Evolutionary conservation across 2,888 invertebrate genomes (phyloP).

Genomic region (Leucoptera coffeella): DNA sequence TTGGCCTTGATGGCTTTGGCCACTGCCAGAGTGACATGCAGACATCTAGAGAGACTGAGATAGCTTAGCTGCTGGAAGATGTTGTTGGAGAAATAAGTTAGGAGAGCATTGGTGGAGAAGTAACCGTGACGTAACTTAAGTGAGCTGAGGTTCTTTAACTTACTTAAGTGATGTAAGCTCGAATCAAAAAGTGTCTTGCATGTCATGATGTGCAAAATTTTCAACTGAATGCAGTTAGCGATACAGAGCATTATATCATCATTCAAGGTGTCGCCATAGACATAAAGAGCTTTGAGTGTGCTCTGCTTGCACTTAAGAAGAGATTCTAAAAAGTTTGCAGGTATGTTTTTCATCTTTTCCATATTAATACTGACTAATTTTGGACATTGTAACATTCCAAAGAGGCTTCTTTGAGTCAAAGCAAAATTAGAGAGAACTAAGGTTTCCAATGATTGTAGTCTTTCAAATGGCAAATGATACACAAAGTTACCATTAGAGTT

Average conservation of each 20-base stretch:
- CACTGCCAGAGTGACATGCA: constrained; percentile 43
- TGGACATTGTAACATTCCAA: constrained; percentile 40
- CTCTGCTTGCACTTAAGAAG: constrained; percentile 32
- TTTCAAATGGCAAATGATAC: constrained; percentile 44
- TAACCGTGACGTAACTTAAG: constrained; percentile 46
- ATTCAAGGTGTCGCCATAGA: constrained; percentile 45
- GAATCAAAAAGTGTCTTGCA: constrained; percentile 49
- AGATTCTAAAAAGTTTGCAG: constrained; percentile 40
- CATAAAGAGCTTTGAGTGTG: constrained; percentile 31
- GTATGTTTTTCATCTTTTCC: constrained; percentile 51
- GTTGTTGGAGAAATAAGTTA: constrained; percentile 42
- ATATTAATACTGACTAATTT: constrained; percentile 44
- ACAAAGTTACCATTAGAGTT: constrained; percentile 43
- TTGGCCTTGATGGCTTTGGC: constrained; percentile 39
- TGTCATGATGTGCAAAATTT: constrained; percentile 44
- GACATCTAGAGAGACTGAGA: constrained; percentile 39
- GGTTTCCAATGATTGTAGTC: constrained; percentile 33
- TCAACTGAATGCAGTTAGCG: constrained; percentile 31
- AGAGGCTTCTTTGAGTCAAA: constrained; percentile 35
- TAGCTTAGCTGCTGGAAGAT: constrained; percentile 38
- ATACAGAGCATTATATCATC: constrained; percentile 40
- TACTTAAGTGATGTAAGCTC: constrained; percentile 36
- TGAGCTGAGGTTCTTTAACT: constrained; percentile 36
- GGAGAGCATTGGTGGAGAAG: constrained; percentile 40
- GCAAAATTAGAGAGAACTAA: constrained; percentile 45